phyloP scores from a whole-genome alignment of 1,140 invertebrate species.

The Acromyrmex echinatior region DNA sequence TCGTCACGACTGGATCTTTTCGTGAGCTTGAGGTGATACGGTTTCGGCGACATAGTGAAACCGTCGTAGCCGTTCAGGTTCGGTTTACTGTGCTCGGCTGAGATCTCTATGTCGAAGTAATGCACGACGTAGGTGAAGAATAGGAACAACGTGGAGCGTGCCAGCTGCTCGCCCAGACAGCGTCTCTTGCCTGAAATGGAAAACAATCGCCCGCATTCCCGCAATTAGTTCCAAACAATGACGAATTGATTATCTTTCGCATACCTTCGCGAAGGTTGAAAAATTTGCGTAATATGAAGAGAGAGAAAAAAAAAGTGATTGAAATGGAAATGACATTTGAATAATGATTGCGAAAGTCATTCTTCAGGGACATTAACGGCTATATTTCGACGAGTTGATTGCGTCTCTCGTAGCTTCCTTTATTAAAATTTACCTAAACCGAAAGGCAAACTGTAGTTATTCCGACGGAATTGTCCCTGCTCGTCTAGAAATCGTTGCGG shows the following conservation, averaged over 20 bases:
- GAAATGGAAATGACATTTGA: slow-evolving; percentile 15
- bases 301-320: neutral
- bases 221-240: slow-evolving; percentile 13
- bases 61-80: slow-evolving; percentile 85
- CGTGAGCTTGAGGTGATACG: slow-evolving; percentile 82
- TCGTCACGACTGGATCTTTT: slow-evolving; percentile 23
- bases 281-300: neutral
- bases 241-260: slow-evolving; percentile 41
- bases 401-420: neutral
- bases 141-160: slow-evolving; percentile 87
- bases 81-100: slow-evolving; percentile 78
- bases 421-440: slow-evolving; percentile 88
- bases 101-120: slow-evolving; percentile 85
- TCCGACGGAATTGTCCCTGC: slow-evolving; percentile 87
- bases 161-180: slow-evolving; percentile 89
- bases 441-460: slow-evolving; percentile 90
- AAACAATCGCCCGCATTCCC: neutral
- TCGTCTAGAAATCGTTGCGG: slow-evolving; percentile 91
- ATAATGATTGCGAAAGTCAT: neutral
- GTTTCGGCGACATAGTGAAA: slow-evolving; percentile 86
- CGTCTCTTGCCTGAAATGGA: slow-evolving; percentile 88
- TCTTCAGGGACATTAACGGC: neutral
- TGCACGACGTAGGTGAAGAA: slow-evolving; percentile 87
- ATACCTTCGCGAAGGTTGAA: neutral
- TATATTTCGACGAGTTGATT: neutral